Evolutionary conservation across 2,113 vertebrate genomes (phyloP).

Genomic region (Gnathonemus longibarbis): DNA sequence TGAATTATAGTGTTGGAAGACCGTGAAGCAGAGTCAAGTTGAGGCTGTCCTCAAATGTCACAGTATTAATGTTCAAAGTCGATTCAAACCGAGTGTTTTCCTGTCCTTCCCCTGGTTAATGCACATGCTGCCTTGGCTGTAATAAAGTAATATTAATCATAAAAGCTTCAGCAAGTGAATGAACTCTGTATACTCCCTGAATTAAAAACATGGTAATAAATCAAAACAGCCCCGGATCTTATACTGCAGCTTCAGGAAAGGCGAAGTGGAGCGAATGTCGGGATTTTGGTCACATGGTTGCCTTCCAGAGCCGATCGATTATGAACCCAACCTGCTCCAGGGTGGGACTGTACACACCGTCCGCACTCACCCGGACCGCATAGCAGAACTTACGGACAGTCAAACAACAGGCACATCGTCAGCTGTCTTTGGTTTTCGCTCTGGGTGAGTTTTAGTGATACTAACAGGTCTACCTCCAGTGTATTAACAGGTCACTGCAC

Average conservation of each 20-base stretch:
- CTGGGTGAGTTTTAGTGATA: neutral
- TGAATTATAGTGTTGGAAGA: neutral
- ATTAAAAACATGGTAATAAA: constrained; percentile 6
- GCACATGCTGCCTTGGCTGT: neutral
- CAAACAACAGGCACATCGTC: neutral
- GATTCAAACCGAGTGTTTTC: constrained; percentile 2
- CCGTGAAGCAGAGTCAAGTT: neutral
- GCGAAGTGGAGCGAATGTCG: neutral
- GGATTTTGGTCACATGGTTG: constrained; percentile 3
- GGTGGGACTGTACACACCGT: constrained; percentile 26
- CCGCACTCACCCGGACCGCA: neutral
- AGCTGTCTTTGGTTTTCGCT: neutral
- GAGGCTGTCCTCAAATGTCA: neutral
- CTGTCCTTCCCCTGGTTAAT: neutral
- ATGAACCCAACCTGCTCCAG: constrained; percentile 33
- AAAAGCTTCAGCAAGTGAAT: neutral
- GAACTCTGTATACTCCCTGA: neutral
- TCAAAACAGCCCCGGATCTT: neutral
- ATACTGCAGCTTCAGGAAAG: neutral
- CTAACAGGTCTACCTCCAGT: neutral
- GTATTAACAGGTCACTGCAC: neutral
- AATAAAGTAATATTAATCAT: neutral
- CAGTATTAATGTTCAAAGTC: neutral
- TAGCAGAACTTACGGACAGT: constrained; percentile 18
- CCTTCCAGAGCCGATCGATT: constrained; percentile 19